phyloP scores from a whole-genome alignment of 2,888 invertebrate genomes.

The Ectemnius cavifrons region DNA sequence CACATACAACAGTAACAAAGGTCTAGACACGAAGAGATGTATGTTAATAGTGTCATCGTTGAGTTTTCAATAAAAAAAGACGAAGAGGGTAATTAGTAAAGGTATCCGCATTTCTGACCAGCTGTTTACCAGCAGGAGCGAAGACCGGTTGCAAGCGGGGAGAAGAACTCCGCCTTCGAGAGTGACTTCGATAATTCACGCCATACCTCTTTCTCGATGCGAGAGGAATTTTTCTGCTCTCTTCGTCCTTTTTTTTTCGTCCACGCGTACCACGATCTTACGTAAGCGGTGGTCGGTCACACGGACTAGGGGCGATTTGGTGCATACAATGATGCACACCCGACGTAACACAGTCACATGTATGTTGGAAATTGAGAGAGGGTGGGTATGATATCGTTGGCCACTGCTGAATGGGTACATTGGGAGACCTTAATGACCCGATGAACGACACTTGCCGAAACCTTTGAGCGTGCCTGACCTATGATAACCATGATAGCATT shows the following conservation, averaged over 20 bases:
- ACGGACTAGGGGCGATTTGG: too few species aligned
- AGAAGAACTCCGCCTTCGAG: too few species aligned
- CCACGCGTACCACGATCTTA: background rate
- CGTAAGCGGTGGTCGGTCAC: background rate
- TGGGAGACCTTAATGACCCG: constrained; percentile 29
- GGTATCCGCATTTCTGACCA: too few species aligned
- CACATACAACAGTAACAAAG: too few species aligned
- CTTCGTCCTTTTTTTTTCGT: too few species aligned
- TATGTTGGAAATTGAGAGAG: too few species aligned
- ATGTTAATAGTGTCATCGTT: constrained; percentile 16
- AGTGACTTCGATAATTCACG: too few species aligned
- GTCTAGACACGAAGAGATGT: background rate
- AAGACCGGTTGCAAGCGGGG: too few species aligned
- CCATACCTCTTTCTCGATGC: too few species aligned
- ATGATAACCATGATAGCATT: constrained; percentile 41
- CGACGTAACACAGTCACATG: background rate
- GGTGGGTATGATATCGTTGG: background rate
- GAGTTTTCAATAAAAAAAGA: too few species aligned
- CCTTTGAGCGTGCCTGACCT: constrained; percentile 52
- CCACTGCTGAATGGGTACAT: background rate
- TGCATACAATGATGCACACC: background rate
- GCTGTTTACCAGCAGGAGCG: too few species aligned
- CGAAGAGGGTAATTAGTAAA: too few species aligned
- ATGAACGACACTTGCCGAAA: constrained; percentile 34
- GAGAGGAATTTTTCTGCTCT: background rate